phyloP scores from a whole-genome alignment of 2,113 vertebrate species.

The Octodon degus region DNA sequence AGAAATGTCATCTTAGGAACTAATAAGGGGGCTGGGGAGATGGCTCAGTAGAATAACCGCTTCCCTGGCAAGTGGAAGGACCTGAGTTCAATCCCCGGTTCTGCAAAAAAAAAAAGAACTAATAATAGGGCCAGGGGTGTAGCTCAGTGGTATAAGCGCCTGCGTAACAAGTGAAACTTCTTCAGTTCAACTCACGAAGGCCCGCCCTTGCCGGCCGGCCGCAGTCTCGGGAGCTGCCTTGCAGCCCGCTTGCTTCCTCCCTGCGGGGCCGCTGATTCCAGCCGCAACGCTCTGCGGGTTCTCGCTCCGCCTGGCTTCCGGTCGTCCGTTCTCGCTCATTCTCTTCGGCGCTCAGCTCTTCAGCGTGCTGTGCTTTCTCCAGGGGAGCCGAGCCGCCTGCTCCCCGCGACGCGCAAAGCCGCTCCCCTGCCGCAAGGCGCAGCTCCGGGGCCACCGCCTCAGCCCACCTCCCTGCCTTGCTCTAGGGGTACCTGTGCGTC shows the following conservation, averaged over 20 bases:
- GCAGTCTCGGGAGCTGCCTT: conserved; percentile 45
- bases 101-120: no score
- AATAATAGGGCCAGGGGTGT: no score
- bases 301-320: conserved; percentile 6
- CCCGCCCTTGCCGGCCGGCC: neutral
- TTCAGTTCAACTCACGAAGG: neutral
- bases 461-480: neutral
- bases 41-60: no score
- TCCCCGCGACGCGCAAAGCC: neutral
- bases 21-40: no score
- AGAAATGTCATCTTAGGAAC: conserved; percentile 25
- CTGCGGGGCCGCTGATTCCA: conserved; percentile 66
- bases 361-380: neutral
- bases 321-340: conserved; percentile 29
- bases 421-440: neutral
- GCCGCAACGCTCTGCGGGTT: conserved; percentile 46
- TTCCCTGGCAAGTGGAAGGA: no score
- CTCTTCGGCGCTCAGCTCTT: neutral
- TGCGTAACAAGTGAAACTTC: no score
- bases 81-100: no score
- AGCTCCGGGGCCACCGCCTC: neutral
- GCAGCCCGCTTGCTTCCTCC: conserved; percentile 57
- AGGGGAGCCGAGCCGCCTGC: neutral
- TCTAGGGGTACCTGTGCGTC: neutral
- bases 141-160: no score